phyloP scores from a whole-genome alignment of 2,113 vertebrate genomes.

The Bathybates hornii region DNA sequence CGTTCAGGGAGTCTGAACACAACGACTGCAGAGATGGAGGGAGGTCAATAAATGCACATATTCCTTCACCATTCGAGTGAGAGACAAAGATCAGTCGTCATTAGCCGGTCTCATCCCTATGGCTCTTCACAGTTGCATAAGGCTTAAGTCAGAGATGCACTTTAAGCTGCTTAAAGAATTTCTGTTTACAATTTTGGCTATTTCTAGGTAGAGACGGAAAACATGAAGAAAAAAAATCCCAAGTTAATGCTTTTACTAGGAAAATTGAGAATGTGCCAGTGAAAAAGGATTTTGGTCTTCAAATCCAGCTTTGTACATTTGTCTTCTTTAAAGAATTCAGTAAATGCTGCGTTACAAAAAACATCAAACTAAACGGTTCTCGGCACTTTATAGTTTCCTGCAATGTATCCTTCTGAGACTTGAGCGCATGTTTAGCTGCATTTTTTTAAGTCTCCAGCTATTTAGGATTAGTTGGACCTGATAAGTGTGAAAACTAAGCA shows the following conservation, averaged over 20 bases:
- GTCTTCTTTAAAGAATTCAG: not conserved
- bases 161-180: not conserved
- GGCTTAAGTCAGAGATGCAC: not conserved
- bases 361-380: not conserved
- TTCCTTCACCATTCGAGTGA: constrained; percentile 17
- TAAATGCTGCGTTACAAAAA: not conserved
- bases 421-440: not conserved
- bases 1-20: constrained; percentile 2
- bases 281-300: not conserved
- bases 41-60: constrained; percentile 39
- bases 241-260: not conserved
- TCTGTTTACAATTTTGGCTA: not conserved
- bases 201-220: not conserved
- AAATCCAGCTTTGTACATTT: not conserved
- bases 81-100: constrained; percentile 42
- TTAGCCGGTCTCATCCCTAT: constrained; percentile 36
- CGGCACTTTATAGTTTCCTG: not conserved
- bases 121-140: not conserved
- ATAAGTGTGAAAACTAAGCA: not conserved
- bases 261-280: not conserved
- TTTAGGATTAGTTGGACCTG: not conserved
- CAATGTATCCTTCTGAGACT: not conserved
- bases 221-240: not conserved
- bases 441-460: not conserved
- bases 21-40: constrained; percentile 5